Percentiles rank a stretch among this genome's conserved stretches.
These are phyloP conservation scores for Tromatobia lineatoria DNA, from an alignment of 2,888 invertebrate genomes.

Conservation along the genomic window DNA sequence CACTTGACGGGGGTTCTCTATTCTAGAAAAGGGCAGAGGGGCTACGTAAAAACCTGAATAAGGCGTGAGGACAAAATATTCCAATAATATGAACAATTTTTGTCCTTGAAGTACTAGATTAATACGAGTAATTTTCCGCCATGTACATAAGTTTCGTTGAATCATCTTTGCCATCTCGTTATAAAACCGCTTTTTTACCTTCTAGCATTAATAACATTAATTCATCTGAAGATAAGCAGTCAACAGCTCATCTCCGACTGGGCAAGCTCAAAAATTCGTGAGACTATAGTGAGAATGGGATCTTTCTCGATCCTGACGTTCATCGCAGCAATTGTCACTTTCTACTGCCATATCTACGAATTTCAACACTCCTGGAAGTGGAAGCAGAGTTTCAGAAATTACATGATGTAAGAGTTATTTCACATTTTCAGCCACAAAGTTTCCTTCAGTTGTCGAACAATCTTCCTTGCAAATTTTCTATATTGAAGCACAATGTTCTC, in stretches of 20 bases:
- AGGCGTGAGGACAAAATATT: too few relatives aligned
- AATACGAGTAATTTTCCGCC: neutral
- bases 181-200: neutral
- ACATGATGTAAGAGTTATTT: slow-evolving; percentile 91
- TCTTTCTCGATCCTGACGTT: slow-evolving; percentile 92
- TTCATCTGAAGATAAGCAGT: slow-evolving; percentile 93
- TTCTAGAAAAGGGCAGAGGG: too few relatives aligned
- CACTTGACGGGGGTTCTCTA: too few relatives aligned
- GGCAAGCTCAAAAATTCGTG: slow-evolving; percentile 94
- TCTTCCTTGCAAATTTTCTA: neutral
- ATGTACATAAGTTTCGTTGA: neutral
- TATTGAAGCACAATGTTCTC: too few relatives aligned
- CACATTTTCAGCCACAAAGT: neutral
- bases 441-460: neutral
- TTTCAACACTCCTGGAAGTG: slow-evolving; percentile 91
- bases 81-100: too few relatives aligned
- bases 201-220: slow-evolving; percentile 92
- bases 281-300: slow-evolving; percentile 94
- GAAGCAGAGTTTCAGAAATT: slow-evolving; percentile 91
- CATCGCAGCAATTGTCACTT: slow-evolving; percentile 92
- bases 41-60: too few relatives aligned
- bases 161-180: neutral
- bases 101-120: neutral
- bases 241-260: slow-evolving; percentile 94
- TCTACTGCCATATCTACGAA: slow-evolving; percentile 94